Evolutionary conservation across 2,888 invertebrate genomes (phyloP), one percentile per base, ranked within the genome.

Genomic region (Eristalinus sepulchralis): DNA sequence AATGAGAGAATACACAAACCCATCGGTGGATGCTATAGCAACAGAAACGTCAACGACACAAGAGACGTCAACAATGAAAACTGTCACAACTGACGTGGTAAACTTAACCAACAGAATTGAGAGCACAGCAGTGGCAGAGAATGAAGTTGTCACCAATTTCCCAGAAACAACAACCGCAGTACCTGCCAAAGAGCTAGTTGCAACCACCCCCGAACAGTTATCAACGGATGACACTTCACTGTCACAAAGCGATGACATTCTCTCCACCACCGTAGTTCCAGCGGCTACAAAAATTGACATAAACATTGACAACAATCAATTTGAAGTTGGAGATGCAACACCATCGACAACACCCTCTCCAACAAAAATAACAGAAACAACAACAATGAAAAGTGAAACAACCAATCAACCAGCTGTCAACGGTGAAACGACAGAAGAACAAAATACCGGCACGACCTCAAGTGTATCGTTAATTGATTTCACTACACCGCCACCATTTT

Each of bases 221-320:
- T 53, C 57, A 9, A 34, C 10, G 4, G 59, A 77, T 36, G 67
- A 72, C 47, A 72, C 11, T 17, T 22, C 59, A 5, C 20, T 71
- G 13, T 24, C 36, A n/a, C 20, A 67, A 17, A 24, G 22, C 17
- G 84, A 76, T n/a, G 67, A 63, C 10, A 31, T 39, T 39, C 2
- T 36, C 17, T 11, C 71, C 34, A 82, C 77, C 34, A 86, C 78
- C 4, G 24, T 13, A 0, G 55, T 55, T 20, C 34, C 53, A 0
- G 13, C 47, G 5, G 64, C 17, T 2, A 67, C 39, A 1, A 34
- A 20, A 3, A 34, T 60, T 39, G 64, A 82, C 63, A 62, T 33
- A 13, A 57, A 33, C 13, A 64, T 90, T 67, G 88, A 90, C 22
- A 88, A 89, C 71, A 89, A 88, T 36, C 82, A 89, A 66, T 89